These are phyloP conservation scores for Coendou prehensilis DNA, from an alignment of 2,797 vertebrate genomes.

Conservation along the genomic window DNA sequence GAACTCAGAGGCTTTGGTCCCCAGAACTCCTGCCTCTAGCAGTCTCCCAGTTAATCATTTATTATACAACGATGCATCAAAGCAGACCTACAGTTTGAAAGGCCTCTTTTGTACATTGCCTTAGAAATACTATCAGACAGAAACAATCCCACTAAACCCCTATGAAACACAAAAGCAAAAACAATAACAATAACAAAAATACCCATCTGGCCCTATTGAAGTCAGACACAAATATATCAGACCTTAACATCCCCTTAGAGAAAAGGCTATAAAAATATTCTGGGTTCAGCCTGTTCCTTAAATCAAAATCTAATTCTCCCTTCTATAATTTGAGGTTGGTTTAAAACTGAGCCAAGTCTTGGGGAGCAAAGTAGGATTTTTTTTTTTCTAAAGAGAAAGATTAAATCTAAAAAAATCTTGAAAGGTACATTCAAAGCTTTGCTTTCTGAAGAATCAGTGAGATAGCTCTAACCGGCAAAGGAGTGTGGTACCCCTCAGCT, in stretches of 20 bases:
- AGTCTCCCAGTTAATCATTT: not conserved
- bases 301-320: not conserved
- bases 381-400: conserved; percentile 11
- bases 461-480: not conserved
- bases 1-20: not conserved
- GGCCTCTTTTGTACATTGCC: not conserved
- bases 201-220: not conserved
- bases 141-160: not conserved
- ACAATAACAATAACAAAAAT: not conserved
- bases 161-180: conserved; percentile 10
- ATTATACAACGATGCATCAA: not conserved
- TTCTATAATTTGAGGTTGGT: conserved; percentile 55
- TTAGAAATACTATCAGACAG: not conserved
- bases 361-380: conserved; percentile 9
- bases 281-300: not conserved
- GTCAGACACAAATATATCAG: not conserved
- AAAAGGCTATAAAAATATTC: conserved; percentile 43
- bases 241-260: not conserved
- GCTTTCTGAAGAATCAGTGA: conserved; percentile 15
- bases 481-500: not conserved
- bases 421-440: conserved; percentile 18
- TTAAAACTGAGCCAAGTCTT: conserved; percentile 60
- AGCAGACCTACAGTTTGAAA: not conserved
- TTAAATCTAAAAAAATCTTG: not conserved
- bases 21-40: not conserved